A percentile compares a stretch with the other conserved stretches of the same genome.
Conservation (phyloP, 2,797 vertebrate species). For the Cossypha polioptera region DNA sequence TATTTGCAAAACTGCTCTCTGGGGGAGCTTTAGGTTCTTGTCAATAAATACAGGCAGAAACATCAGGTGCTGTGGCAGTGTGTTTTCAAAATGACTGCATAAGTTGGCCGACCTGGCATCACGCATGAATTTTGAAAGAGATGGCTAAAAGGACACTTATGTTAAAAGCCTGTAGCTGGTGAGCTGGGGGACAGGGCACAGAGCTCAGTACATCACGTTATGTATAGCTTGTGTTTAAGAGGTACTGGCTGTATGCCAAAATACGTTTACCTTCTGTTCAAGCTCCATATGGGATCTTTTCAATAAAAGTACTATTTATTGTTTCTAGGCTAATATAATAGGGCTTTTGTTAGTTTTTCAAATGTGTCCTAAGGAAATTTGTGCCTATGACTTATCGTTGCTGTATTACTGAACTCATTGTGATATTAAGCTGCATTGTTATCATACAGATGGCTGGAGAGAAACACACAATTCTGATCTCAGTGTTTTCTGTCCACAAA, state of each 20-base stretch:
- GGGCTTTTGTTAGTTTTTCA: conserved; percentile 9
- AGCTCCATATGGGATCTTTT: conserved; percentile 8
- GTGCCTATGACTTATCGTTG: conserved; percentile 17
- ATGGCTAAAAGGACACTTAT: not conserved
- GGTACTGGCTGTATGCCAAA: conserved; percentile 10
- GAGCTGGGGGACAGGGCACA: not conserved
- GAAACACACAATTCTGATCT: conserved; percentile 32
- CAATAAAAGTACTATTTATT: conserved; percentile 41
- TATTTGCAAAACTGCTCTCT: conserved; percentile 3
- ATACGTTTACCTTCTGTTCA: conserved; percentile 40
- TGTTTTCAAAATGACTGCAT: not conserved
- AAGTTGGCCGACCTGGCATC: not conserved
- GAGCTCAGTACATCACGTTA: not conserved
- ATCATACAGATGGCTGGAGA: conserved; percentile 20
- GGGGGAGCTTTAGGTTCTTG: not conserved
- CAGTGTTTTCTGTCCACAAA: not conserved
- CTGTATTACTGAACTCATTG: conserved; percentile 5
- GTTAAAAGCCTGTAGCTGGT: conserved; percentile 1
- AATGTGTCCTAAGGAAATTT: conserved; percentile 13
- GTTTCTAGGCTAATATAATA: conserved; percentile 20
- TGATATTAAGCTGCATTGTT: not conserved
- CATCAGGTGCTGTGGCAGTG: not conserved
- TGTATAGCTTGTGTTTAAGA: conserved; percentile 11
- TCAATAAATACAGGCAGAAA: conserved; percentile 9
- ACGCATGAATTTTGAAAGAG: not conserved